Conservation (phyloP, 2,113 vertebrate genomes). For the Muntiacus reevesi region DNA sequence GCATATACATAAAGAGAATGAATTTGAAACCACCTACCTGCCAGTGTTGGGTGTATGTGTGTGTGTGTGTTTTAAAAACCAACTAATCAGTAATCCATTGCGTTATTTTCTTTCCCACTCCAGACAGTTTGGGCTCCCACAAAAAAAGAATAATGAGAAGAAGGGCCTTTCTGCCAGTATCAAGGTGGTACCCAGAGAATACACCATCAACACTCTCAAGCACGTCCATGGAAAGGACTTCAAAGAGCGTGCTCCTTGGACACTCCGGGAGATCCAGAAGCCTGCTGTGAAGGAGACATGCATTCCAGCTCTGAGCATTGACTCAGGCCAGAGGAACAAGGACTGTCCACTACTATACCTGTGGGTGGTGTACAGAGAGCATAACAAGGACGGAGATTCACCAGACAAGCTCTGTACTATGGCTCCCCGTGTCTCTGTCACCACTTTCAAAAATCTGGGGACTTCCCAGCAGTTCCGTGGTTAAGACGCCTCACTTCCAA, state of each 20-base stretch:
- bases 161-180: not conserved
- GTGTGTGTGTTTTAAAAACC: not conserved
- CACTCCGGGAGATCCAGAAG: not conserved
- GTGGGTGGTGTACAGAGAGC: not conserved
- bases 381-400: not conserved
- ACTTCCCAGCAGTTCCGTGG: not conserved
- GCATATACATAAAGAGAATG: not conserved
- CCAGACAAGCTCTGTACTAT: not conserved
- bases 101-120: not conserved
- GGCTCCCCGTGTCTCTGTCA: not conserved
- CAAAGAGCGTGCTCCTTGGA: not conserved
- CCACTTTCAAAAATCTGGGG: not conserved
- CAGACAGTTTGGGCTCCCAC: not conserved
- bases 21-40: not conserved
- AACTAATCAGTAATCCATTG: not conserved
- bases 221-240: not conserved
- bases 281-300: not conserved
- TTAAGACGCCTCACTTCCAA: not conserved
- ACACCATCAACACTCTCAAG: not conserved
- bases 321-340: not conserved
- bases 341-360: no score
- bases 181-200: not conserved
- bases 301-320: not conserved
- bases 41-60: not conserved
- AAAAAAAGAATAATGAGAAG: not conserved